Conservation (phyloP, 2,888 invertebrate species). For the Eulithis prunata region DNA sequence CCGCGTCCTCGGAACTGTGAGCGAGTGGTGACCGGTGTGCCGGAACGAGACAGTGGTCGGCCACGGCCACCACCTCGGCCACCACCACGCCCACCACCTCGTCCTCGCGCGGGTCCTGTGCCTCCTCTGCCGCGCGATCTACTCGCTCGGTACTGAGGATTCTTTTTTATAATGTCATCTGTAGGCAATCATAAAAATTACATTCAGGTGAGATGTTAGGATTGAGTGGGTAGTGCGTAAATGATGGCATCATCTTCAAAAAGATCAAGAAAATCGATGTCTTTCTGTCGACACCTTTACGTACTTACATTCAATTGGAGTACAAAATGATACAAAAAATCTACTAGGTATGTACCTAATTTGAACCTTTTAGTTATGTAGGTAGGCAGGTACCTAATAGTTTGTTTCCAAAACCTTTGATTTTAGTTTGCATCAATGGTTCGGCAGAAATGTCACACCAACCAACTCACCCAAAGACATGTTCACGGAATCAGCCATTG, state of each 20-base stretch:
- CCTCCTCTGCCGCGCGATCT: conserved; percentile 69
- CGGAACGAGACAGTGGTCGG: conserved; percentile 54
- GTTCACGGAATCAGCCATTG: conserved; percentile 73
- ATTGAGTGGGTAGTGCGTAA: background rate
- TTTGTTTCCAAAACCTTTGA: no score
- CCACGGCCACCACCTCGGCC: conserved; percentile 48
- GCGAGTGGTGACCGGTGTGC: conserved; percentile 51
- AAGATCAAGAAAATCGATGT: no score
- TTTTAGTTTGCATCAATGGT: background rate
- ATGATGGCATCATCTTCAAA: background rate
- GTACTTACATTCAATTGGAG: background rate
- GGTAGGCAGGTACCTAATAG: no score
- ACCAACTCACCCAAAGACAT: conserved; percentile 72
- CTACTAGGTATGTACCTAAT: no score
- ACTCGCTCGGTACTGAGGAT: conserved; percentile 62
- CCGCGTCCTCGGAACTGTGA: conserved; percentile 57
- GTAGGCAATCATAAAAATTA: conserved; percentile 23
- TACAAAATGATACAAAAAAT: background rate
- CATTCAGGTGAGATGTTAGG: background rate
- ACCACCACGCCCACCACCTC: conserved; percentile 45
- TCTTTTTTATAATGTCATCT: conserved; percentile 78
- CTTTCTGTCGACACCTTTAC: no score
- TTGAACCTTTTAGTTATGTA: no score
- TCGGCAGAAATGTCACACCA: background rate
- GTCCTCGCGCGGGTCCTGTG: conserved; percentile 37